Base-by-base conservation (phyloP, 1,140 invertebrate genomes). In the Sminthurides bifidus region DNA sequence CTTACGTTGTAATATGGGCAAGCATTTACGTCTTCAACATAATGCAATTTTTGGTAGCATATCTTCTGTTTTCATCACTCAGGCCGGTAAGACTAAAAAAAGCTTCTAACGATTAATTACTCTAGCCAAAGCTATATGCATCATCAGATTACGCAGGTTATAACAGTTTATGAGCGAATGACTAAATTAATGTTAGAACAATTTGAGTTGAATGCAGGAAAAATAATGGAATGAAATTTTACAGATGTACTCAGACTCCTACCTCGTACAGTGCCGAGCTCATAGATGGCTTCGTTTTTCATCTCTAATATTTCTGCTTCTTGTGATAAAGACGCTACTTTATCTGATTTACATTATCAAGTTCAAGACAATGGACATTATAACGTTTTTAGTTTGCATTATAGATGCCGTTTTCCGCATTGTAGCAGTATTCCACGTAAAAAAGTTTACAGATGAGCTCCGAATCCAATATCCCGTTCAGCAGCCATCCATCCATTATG, bases 41-140 rank as follows among this genome's bases (percentile, higher is more conserved):
- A 15, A 3, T 27, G 12, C 21, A 48, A 30, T 48, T 48, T 27
- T 6, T 26, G 14, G 19, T 48, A 14, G 19, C 44, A 10, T 10
- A 26, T 27, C 44, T 24, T 15, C 27, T 48, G 3, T 30, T 27
- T 27, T 12, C 6, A 6, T 5, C 44, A 6, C 10, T 48, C 10
- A 26, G 19, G 44, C 44, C 44, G 24, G 44, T 48, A 26, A 48
- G 44, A n/a, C n/a, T n/a, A n/a, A n/a, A n/a, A n/a, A n/a, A n/a
- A n/a, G n/a, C n/a, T n/a, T n/a, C n/a, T n/a, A n/a, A n/a, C n/a
- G n/a, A n/a, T n/a, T n/a, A n/a, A n/a, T n/a, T n/a, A n/a, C n/a
- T n/a, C n/a, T n/a, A n/a, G n/a, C n/a, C n/a, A n/a, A n/a, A n/a
- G n/a, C n/a, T n/a, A n/a, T n/a, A n/a, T n/a, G n/a, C n/a, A n/a